Conservation (phyloP, 1,140 invertebrate genomes). For the Magallana angulata region DNA sequence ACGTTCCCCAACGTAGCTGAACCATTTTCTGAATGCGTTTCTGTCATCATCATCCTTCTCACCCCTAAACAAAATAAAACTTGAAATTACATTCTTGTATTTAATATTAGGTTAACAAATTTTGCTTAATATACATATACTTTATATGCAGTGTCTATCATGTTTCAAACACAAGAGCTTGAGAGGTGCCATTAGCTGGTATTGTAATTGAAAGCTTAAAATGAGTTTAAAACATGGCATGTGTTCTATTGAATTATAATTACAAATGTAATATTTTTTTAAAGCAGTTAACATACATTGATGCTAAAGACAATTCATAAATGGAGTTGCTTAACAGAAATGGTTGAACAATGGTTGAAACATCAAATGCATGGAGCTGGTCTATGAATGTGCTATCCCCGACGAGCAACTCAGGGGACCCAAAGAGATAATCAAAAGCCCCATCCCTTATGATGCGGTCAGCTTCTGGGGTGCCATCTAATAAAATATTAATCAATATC, state of each 20-base stretch:
- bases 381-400: neutral
- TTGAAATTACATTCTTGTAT: neutral
- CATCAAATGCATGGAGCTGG: neutral
- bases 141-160: neutral
- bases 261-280: neutral
- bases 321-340: neutral
- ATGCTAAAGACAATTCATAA: neutral
- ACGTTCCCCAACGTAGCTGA: conserved; percentile 27
- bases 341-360: conserved; percentile 23
- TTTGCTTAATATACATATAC: neutral
- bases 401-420: conserved; percentile 25
- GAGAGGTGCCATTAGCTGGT: too few species aligned
- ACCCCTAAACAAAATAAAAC: neutral
- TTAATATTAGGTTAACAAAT: neutral
- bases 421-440: neutral
- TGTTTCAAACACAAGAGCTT: too few species aligned
- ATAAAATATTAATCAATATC: too few species aligned
- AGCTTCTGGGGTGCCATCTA: conserved; percentile 6
- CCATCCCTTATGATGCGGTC: neutral
- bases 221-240: neutral
- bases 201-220: too few species aligned
- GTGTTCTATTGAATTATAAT: neutral
- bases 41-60: neutral
- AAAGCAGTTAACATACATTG: neutral
- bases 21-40: conserved; percentile 20